Evolutionary conservation across 2,797 vertebrate species (phyloP), one percentile per base, ranked within the genome.

Genomic region (Onychomys torridus): DNA sequence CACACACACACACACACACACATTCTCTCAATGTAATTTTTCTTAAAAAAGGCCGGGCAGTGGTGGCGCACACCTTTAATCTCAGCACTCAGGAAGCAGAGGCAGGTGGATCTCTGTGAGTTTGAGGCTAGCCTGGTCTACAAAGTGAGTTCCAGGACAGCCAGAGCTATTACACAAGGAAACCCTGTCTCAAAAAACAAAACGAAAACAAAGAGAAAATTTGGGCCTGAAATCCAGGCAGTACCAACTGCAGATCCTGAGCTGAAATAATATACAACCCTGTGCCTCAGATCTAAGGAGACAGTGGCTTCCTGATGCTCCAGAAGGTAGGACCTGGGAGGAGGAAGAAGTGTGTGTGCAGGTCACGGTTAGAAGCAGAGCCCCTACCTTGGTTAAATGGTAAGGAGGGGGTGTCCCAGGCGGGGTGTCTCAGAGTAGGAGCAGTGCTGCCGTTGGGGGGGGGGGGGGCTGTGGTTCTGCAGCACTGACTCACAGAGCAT

Each of bases 401-500:
- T 63, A 77, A n/a, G 32, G 2, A 93, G 46, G 5, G 61, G 75
- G 23, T 32, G 21, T 23, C 17, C 0, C 0, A 17, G 90, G 17
- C 1, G 14, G 46, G 59, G 32, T 2, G 52, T 37, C 6, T 14
- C 25, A 86, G 46, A 65, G 17, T 9, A 46, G 25, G 32, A 95
- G 57, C 27, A 23, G 52, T 17, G n/a, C 67, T 32, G 71, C 25
- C 52, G 61, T 75, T 61, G n/a, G 34, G 63, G 78, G 90, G 67
- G 0, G 46, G 46, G 13, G 23, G n/a, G 11, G 32, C 78, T 86
- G 52, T 27, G 77, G 86, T 84, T 91, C 89, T 23, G 27, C 13
- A 10, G 89, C 57, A 94, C 90, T 97, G 94, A 97, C 96, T 97
- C 96, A 98, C 5, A 4, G 46, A 96, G 94, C 83, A 76, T 89